Conservation (phyloP, 2,797 vertebrate genomes). For the Labroides dimidiatus region DNA sequence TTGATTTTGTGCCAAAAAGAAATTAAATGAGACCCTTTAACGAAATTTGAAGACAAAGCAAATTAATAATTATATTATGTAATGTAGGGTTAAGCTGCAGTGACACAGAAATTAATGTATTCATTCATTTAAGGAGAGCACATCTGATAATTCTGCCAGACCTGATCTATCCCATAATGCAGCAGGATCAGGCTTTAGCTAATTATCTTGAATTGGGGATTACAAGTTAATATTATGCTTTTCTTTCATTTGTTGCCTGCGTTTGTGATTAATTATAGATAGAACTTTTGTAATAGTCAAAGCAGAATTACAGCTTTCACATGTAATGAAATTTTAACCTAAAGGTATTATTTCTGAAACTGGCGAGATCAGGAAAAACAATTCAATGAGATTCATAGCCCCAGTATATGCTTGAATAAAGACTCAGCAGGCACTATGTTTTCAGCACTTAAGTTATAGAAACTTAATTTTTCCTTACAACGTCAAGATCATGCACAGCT, state of each 20-base stretch:
- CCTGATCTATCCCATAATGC: constrained; percentile 14
- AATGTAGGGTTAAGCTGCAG: neutral
- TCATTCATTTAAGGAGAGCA: constrained; percentile 10
- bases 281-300: constrained; percentile 6
- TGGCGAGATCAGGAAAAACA: neutral
- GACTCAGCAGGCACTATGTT: constrained; percentile 15
- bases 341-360: constrained; percentile 6
- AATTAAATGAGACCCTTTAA: neutral
- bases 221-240: constrained; percentile 21
- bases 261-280: constrained; percentile 41
- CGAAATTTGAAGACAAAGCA: constrained; percentile 5
- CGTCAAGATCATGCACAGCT: neutral
- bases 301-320: constrained; percentile 10
- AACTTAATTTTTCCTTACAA: neutral
- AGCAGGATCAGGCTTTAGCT: constrained; percentile 6
- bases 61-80: neutral
- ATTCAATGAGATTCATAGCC: constrained; percentile 5
- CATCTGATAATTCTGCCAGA: neutral
- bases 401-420: neutral
- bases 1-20: neutral
- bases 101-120: neutral
- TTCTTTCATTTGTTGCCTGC: constrained; percentile 11
- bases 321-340: constrained; percentile 3
- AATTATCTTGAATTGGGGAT: constrained; percentile 26
- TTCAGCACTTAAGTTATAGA: constrained; percentile 16